Conservation (phyloP, 2,113 vertebrate species). For the Lanius ludovicianus region DNA sequence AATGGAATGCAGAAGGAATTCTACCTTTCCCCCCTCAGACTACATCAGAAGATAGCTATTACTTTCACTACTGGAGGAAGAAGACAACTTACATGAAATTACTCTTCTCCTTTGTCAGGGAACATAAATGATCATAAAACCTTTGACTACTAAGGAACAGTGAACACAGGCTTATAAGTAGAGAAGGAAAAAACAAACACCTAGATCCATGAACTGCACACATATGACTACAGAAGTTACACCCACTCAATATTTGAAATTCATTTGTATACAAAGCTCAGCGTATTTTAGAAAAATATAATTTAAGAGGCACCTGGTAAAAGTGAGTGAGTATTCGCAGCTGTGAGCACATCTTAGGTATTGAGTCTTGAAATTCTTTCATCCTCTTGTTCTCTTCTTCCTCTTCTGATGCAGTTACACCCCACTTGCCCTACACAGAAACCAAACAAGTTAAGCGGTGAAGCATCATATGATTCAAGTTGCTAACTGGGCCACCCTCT, state of each 20-base stretch:
- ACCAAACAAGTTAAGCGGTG: background rate
- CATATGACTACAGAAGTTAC: background rate
- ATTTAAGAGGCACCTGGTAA: conserved; percentile 86
- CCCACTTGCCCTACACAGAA: conserved; percentile 88
- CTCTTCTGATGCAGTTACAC: conserved; percentile 87
- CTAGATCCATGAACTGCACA: background rate
- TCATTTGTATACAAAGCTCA: background rate
- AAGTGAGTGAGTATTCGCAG: conserved; percentile 92
- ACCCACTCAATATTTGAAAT: background rate
- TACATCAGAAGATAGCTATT: background rate
- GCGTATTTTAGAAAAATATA: background rate
- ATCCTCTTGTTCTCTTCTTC: conserved; percentile 86
- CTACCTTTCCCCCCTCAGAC: background rate
- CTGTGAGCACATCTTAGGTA: conserved; percentile 95
- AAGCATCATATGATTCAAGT: background rate
- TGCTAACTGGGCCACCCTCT: background rate
- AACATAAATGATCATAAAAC: background rate
- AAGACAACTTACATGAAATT: background rate
- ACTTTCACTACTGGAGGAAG: background rate
- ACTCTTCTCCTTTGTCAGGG: background rate
- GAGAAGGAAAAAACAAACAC: background rate
- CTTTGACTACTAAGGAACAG: background rate
- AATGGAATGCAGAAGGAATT: background rate
- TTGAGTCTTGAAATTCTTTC: conserved; percentile 87
- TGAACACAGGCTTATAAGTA: background rate